Evolutionary conservation across 2,113 vertebrate genomes (phyloP).

Genomic region (Crocuta crocuta): DNA sequence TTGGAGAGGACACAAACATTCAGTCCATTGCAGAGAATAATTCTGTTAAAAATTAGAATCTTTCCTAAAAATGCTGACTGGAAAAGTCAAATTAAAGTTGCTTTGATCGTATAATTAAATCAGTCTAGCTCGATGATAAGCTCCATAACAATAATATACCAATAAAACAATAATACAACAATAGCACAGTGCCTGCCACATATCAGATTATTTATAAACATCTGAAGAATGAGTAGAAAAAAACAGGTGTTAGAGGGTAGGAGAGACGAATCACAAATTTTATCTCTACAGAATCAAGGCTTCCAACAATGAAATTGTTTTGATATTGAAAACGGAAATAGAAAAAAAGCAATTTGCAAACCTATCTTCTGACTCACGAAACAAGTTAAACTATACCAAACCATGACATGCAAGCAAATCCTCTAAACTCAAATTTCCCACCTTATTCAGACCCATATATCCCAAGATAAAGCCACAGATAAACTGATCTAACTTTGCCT

Average conservation of each 20-base stretch:
- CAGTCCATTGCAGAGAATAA: not conserved
- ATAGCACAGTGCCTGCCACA: not conserved
- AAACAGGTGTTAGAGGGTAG: not conserved
- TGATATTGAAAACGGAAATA: not conserved
- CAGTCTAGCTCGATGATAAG: not conserved
- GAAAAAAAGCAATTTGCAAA: not conserved
- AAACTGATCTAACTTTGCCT: not conserved
- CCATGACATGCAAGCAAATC: not conserved
- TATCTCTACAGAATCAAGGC: not conserved
- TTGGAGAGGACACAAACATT: not conserved
- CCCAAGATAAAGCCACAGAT: not conserved
- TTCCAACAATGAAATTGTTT: not conserved
- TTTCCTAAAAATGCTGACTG: not conserved
- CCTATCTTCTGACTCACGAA: not conserved
- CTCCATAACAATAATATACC: too few species aligned
- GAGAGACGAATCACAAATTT: not conserved
- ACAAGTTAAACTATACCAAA: not conserved
- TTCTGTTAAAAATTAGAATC: not conserved
- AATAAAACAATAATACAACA: not conserved
- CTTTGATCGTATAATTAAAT: slow-evolving; percentile 16
- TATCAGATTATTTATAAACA: slow-evolving; percentile 28
- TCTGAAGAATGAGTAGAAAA: not conserved
- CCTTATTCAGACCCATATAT: not conserved
- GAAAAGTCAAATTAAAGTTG: not conserved
- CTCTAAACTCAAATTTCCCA: not conserved